phyloP scores from a whole-genome alignment of 2,888 invertebrate genomes.

The Sphaeridia pumilis region DNA sequence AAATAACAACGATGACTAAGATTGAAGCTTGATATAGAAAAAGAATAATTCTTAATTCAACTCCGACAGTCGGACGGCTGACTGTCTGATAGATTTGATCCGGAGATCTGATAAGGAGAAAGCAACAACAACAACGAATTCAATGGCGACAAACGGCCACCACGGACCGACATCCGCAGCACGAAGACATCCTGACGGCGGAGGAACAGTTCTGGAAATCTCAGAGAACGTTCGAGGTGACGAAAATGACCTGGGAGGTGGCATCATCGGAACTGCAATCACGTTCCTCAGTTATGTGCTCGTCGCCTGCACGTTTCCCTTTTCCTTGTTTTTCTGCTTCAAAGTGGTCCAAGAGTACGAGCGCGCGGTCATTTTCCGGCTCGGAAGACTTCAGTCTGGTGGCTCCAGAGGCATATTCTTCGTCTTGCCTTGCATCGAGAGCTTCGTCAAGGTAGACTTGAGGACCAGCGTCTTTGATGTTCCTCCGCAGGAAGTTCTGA shows the following conservation, averaged over 20 bases:
- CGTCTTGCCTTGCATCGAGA: slow-evolving; percentile 85
- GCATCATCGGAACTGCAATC: slow-evolving; percentile 70
- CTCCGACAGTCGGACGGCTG: too few relatives aligned
- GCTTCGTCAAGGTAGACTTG: slow-evolving; percentile 69
- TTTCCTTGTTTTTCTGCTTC: slow-evolving; percentile 82
- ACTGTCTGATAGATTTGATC: too few relatives aligned
- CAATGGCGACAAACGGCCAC: neutral
- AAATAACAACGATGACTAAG: too few relatives aligned
- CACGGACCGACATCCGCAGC: slow-evolving; percentile 9
- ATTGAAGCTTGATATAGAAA: too few relatives aligned
- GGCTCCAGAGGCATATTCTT: slow-evolving; percentile 68
- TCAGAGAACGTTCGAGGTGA: neutral
- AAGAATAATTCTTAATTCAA: too few relatives aligned
- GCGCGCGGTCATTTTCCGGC: slow-evolving; percentile 42
- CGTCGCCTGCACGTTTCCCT: slow-evolving; percentile 75
- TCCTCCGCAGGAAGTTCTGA: slow-evolving; percentile 84
- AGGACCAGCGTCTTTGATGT: slow-evolving; percentile 92
- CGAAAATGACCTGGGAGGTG: slow-evolving; percentile 45
- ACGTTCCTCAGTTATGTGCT: slow-evolving; percentile 70
- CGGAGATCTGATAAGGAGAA: too few relatives aligned
- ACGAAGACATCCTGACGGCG: slow-evolving; percentile 3
- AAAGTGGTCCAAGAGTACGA: slow-evolving; percentile 46
- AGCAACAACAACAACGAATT: too few relatives aligned
- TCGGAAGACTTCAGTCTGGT: slow-evolving; percentile 43
- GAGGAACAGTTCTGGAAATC: slow-evolving; percentile 4